Percentiles rank a stretch among this genome's conserved stretches.
Conservation (phyloP, 1,140 invertebrate species). For the Apis florea region DNA sequence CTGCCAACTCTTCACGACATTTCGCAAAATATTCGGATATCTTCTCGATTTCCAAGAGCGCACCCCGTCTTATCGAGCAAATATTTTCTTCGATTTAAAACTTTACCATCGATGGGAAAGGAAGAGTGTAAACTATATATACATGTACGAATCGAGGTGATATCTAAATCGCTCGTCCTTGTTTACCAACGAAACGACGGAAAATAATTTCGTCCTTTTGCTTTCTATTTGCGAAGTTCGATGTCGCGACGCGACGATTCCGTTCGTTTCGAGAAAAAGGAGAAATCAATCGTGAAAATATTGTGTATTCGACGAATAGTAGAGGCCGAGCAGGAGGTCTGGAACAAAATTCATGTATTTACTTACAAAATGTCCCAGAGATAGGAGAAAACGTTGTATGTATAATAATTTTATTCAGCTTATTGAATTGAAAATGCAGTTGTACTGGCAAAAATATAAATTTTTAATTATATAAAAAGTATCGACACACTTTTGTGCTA, state of each 20-base stretch:
- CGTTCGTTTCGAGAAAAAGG: not conserved
- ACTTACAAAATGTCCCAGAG: too few relatives aligned
- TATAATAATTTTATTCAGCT: too few relatives aligned
- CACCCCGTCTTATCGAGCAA: not conserved
- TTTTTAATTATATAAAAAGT: too few relatives aligned
- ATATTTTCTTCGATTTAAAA: constrained; percentile 29
- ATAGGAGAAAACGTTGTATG: too few relatives aligned
- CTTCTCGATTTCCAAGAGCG: not conserved
- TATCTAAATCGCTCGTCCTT: not conserved
- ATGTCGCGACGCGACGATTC: not conserved
- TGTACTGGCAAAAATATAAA: too few relatives aligned
- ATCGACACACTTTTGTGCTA: too few relatives aligned
- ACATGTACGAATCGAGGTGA: not conserved
- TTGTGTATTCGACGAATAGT: too few relatives aligned
- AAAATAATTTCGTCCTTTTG: not conserved
- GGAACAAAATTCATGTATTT: too few relatives aligned
- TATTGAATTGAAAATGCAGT: too few relatives aligned
- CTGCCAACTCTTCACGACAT: not conserved
- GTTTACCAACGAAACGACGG: not conserved
- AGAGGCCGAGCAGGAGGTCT: too few relatives aligned
- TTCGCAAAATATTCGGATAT: not conserved
- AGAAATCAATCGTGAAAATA: not conserved
- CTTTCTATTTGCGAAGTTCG: not conserved
- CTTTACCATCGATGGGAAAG: not conserved
- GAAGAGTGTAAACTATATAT: not conserved